These are phyloP conservation scores for Neoniphon sammara DNA, from an alignment of 2,797 vertebrate genomes.

Conservation along the genomic window DNA sequence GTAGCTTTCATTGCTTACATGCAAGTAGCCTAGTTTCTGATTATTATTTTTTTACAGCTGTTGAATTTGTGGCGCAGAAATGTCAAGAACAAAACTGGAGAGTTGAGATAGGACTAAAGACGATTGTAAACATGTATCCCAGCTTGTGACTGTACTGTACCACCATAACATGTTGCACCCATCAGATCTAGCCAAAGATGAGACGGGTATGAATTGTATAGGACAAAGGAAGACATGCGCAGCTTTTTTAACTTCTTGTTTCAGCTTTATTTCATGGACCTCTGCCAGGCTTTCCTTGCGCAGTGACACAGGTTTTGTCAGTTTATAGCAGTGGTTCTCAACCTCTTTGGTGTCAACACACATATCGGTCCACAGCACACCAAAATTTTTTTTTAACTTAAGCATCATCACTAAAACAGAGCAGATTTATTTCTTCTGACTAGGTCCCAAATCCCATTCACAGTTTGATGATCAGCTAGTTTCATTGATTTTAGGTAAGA, in stretches of 20 bases:
- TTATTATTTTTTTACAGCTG: constrained; percentile 1
- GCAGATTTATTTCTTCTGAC: neutral
- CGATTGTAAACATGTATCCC: constrained; percentile 27
- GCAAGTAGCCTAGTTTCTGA: constrained; percentile 19
- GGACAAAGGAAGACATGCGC: constrained; percentile 8
- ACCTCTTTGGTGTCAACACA: neutral
- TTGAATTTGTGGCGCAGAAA: constrained; percentile 9
- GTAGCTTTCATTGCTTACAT: constrained; percentile 26
- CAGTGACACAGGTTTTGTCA: constrained; percentile 2
- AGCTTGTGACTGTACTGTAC: constrained; percentile 39
- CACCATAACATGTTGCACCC: constrained; percentile 19
- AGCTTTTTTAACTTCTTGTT: constrained; percentile 51
- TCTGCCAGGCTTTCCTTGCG: constrained; percentile 30
- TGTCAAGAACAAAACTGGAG: constrained; percentile 64
- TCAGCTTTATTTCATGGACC: constrained; percentile 60
- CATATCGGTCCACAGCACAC: constrained; percentile 28
- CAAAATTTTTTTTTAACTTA: constrained; percentile 12
- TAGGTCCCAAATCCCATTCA: too few species aligned
- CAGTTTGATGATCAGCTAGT: too few species aligned
- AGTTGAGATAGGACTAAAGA: constrained; percentile 18
- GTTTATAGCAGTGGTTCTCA: constrained; percentile 18
- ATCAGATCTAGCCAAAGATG: constrained; percentile 70
- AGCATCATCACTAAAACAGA: neutral
- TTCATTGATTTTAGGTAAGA: too few species aligned
- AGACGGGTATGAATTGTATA: constrained; percentile 47